Evolutionary conservation across 2,888 invertebrate genomes (phyloP), one percentile per base, ranked within the genome.

Genomic region (Lepetodrilus schrolli): DNA sequence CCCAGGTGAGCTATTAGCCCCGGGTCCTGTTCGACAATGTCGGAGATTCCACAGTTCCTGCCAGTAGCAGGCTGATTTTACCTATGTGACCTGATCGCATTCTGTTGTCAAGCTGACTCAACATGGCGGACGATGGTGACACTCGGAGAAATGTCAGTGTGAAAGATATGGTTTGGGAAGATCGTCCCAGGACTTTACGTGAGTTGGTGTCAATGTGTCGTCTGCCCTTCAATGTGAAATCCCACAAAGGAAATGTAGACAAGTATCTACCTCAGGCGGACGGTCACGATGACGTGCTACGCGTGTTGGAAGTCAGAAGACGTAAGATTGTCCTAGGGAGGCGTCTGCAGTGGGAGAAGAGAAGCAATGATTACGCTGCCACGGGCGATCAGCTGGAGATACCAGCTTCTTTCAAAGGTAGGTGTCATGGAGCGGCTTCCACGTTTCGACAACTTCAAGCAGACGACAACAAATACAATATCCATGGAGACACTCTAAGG

Each of bases 341-440:
- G 4, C 83, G 83, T 38, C 79, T 86, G 79, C 85, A 84, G 36
- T 86, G 86, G 86, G 86, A 87, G 70, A 77, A 85, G 66, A 79
- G 82, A 66, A 80, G 80, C 26, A 82, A 80, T 50, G 86, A 86
- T 65, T 86, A 87, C 58, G 76, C 80, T 0, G 76, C 80, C n/a
- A 83, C 82, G 1, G 86, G 82, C 1, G 82, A 83, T 49, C 76
- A 82, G 38, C 70, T 82, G 48, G 83, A 85, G 36, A 83, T 87
- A 43, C 85, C 85, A 2, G 82, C 84, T 23, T 76, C 82, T 47
- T 83, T 84, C 58, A 85, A 83, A 86, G 87, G 87, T 87, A 76
- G 68, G 49, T 26, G 36, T 26, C 10, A 38, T 20, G 8, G 17
- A 17, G 58, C 34, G 58, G 2, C 30, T 10, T 30, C 2, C 58